A percentile compares a stretch with the other conserved stretches of the same genome.
phyloP scores from a whole-genome alignment of 1,140 invertebrate species.

The Kradibia gibbosae region DNA sequence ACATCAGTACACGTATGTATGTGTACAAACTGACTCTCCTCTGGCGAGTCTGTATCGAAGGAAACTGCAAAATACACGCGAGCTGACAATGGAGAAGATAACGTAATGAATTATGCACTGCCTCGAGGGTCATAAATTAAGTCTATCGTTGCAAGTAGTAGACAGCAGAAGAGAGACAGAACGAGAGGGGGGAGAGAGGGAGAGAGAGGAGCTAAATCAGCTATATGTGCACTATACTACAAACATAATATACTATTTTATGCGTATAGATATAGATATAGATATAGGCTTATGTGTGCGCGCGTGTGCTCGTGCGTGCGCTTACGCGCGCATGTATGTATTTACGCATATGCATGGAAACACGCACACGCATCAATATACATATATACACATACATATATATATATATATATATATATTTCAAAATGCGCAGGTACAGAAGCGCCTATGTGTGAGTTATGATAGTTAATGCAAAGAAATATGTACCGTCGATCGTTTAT shows the following conservation, averaged over 20 bases:
- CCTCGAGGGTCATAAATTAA: constrained; percentile 40
- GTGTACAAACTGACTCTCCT: constrained; percentile 53
- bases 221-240: too few relatives aligned
- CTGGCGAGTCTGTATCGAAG: constrained; percentile 45
- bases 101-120: constrained; percentile 50
- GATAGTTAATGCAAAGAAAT: constrained; percentile 1
- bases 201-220: neutral
- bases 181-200: neutral
- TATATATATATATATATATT: neutral
- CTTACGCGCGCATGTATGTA: too few relatives aligned
- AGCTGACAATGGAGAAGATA: constrained; percentile 53
- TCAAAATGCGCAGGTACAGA: neutral
- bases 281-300: too few relatives aligned
- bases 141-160: constrained; percentile 26
- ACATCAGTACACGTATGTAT: constrained; percentile 28
- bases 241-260: too few relatives aligned
- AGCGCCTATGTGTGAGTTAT: constrained; percentile 4
- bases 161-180: neutral
- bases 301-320: too few relatives aligned
- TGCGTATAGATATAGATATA: too few relatives aligned
- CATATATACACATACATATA: neutral
- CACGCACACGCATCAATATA: neutral
- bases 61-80: constrained; percentile 50
- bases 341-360: too few relatives aligned
- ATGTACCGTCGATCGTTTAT: constrained; percentile 2